These are phyloP conservation scores for Spondyliosoma cantharus DNA, from an alignment of 2,797 vertebrate species.

Conservation along the genomic window DNA sequence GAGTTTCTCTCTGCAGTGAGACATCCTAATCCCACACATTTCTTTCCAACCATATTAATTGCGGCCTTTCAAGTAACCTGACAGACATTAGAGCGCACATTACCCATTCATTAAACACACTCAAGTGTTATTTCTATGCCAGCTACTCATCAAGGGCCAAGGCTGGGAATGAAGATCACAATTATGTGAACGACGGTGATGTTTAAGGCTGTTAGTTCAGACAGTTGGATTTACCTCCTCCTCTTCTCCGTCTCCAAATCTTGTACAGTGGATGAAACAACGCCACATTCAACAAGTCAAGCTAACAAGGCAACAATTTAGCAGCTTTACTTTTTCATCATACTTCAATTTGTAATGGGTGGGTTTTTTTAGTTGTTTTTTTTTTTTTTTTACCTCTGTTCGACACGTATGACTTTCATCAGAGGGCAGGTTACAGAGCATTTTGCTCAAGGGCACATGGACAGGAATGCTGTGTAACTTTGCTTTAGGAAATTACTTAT, in stretches of 20 bases:
- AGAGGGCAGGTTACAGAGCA: neutral
- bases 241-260: neutral
- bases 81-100: conserved; percentile 47
- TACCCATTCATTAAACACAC: conserved; percentile 44
- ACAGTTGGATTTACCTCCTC: conserved; percentile 34
- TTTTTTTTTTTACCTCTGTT: neutral
- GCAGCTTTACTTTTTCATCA: neutral
- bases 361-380: neutral
- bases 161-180: conserved; percentile 39
- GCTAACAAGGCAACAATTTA: neutral
- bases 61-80: conserved; percentile 52
- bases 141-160: conserved; percentile 50
- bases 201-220: conserved; percentile 47
- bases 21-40: conserved; percentile 29
- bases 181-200: conserved; percentile 53
- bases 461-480: neutral
- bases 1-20: neutral
- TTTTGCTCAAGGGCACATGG: no score
- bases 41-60: conserved; percentile 46
- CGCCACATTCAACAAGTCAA: neutral
- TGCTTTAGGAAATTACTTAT: neutral
- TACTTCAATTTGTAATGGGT: neutral
- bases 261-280: neutral
- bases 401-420: neutral
- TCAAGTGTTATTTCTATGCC: conserved; percentile 37